Base-by-base conservation (phyloP, 2,888 invertebrate genomes). In the Yponomeuta sedellus region DNA sequence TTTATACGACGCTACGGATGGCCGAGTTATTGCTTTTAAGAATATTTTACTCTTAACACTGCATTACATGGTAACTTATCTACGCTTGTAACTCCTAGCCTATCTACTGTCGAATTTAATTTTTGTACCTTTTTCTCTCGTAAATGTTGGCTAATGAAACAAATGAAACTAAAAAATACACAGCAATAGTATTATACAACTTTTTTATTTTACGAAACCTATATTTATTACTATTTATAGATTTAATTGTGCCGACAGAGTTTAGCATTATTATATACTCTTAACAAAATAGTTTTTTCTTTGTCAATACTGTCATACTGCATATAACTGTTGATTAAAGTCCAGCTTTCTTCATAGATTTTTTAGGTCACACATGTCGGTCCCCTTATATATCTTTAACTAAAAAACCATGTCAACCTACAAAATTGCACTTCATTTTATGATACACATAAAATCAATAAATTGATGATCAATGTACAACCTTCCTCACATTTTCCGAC, bases 91-190 rank as follows among this genome's bases (percentile, higher is more conserved):
- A 52, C 44, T 12, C 44, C 44, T 16, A 52, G 44, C 16, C 44
- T 52, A 52, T 4, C 44, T 16, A 12, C 2, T 52, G 44, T 52
- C 44, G 44, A 52, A 16, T 52, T 52, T 52, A 12, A 52, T 52
- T 52, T 52, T 52, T 52, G 44, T 52, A 52, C 5, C 44, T 52
- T 16, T 34, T 52, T 52, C 44, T 52, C 44, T 52, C 16, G 44
- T 52, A 16, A 52, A 52, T 52, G 12, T 52, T 52, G 44, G 44
- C 44, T 52, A 52, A 44, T 4, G 10, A 52, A 52, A 4, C 44
- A 52, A 52, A 52, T 52, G 44, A 52, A 52, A 52, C 44, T 52
- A 16, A 52, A 52, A 52, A 52, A 52, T 52, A 52, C 44, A 52
- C 44, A 1, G 16, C 44, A 16, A 52, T 52, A 52, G 16, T 52